These are phyloP conservation scores for Ciconia nigra DNA, from an alignment of 2,797 vertebrate genomes.

Conservation along the genomic window DNA sequence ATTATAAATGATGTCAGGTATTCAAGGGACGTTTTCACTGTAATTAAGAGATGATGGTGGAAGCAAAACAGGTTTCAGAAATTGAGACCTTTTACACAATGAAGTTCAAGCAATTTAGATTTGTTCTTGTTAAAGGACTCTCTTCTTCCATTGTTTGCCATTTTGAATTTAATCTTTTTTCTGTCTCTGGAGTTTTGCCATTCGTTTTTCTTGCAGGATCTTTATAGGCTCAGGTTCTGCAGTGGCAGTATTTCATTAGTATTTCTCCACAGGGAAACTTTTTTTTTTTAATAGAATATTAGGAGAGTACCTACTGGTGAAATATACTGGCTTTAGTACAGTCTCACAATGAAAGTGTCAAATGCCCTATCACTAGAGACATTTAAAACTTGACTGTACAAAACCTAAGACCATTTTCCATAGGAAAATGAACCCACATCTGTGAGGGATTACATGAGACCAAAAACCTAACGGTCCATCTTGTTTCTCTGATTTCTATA, in stretches of 20 bases:
- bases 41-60: not conserved
- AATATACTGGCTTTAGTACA: not conserved
- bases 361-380: not conserved
- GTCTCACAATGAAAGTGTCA: not conserved
- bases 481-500: not conserved
- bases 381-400: not conserved
- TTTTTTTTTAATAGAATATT: not conserved
- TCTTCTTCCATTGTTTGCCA: not conserved
- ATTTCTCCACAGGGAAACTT: not conserved
- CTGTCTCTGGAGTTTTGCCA: not conserved
- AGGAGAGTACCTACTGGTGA: not conserved
- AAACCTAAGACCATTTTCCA: not conserved
- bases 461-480: not conserved
- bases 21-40: not conserved
- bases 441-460: not conserved
- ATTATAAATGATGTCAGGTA: not conserved
- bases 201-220: not conserved
- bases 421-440: not conserved
- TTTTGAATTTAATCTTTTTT: not conserved
- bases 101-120: constrained; percentile 8
- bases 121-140: not conserved
- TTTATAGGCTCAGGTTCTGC: not conserved
- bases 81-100: not conserved
- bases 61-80: not conserved
- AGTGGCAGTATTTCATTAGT: not conserved